These are phyloP conservation scores for Lithophane socia DNA, from an alignment of 2,888 invertebrate species.

Conservation along the genomic window DNA sequence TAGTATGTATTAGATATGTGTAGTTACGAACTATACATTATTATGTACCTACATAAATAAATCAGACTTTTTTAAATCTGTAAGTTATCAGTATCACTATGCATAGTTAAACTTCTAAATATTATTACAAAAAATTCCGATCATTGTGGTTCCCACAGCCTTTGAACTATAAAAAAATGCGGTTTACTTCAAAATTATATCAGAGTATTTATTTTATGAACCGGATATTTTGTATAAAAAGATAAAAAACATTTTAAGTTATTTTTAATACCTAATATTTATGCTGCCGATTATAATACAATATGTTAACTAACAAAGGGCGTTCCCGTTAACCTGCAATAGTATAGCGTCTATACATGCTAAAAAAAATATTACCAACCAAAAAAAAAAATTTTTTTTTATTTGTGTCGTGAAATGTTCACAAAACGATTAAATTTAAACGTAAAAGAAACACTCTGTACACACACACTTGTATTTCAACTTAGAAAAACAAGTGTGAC, in stretches of 20 bases:
- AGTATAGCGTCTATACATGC: no score
- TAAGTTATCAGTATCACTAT: no score
- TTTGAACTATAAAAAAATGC: slow-evolving; percentile 12
- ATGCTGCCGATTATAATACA: background rate
- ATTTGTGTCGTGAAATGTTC: no score
- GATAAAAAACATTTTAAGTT: background rate
- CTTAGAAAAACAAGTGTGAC: no score
- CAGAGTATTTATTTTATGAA: background rate
- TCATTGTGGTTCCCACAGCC: background rate
- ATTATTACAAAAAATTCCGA: slow-evolving; percentile 2
- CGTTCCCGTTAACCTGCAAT: no score
- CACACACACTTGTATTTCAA: no score
- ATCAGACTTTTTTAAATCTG: background rate
- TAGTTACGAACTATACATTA: slow-evolving; percentile 3
- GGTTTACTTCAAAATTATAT: background rate
- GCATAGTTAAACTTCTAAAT: background rate
- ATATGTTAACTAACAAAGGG: no score
- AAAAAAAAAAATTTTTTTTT: no score
- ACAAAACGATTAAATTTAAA: no score
- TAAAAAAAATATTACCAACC: no score
- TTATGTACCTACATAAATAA: background rate
- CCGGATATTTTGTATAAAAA: background rate
- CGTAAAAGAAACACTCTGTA: no score
- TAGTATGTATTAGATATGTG: background rate
- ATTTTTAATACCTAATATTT: background rate